Conservation (phyloP, 2,888 invertebrate species). For the Lordiphosa fenestrarum region DNA sequence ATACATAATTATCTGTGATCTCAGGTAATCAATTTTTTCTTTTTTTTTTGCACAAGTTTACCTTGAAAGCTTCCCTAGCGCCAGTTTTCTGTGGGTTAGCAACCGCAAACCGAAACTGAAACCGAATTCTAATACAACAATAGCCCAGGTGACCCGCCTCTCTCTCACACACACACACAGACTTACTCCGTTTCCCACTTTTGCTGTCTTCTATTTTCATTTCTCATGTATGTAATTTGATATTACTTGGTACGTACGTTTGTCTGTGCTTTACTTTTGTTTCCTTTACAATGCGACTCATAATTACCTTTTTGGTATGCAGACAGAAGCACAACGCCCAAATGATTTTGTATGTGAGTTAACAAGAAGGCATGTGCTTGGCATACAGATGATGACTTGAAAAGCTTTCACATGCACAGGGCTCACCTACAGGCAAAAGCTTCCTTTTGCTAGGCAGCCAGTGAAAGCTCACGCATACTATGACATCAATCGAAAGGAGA, state of each 20-base stretch:
- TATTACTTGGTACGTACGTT: conserved; percentile 36
- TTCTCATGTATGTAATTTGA: conserved; percentile 66
- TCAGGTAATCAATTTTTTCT: conserved; percentile 6
- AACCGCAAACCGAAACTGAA: conserved; percentile 40
- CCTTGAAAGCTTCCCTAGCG: conserved; percentile 23
- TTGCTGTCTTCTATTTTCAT: conserved; percentile 34
- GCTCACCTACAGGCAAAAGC: not conserved
- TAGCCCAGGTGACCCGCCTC: conserved; percentile 45
- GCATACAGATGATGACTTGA: conserved; percentile 4
- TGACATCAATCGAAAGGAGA: conserved; percentile 13
- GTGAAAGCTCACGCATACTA: conserved; percentile 28
- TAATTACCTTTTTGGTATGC: conserved; percentile 75
- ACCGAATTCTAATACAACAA: conserved; percentile 58
- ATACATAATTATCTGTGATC: conserved; percentile 3
- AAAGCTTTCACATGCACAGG: conserved; percentile 17
- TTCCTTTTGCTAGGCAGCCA: conserved; percentile 1
- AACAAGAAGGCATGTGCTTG: conserved; percentile 5
- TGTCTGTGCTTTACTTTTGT: conserved; percentile 69
- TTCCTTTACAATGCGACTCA: conserved; percentile 62
- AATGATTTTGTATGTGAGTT: conserved; percentile 50
- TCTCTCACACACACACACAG: conserved; percentile 10
- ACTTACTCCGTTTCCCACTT: conserved; percentile 19
- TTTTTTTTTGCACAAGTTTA: not conserved
- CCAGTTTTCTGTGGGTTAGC: conserved; percentile 26
- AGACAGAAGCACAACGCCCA: conserved; percentile 59